Percentiles rank a stretch among this genome's conserved stretches.
Conservation (phyloP, 2,113 vertebrate genomes). For the Phyllostomus discolor region DNA sequence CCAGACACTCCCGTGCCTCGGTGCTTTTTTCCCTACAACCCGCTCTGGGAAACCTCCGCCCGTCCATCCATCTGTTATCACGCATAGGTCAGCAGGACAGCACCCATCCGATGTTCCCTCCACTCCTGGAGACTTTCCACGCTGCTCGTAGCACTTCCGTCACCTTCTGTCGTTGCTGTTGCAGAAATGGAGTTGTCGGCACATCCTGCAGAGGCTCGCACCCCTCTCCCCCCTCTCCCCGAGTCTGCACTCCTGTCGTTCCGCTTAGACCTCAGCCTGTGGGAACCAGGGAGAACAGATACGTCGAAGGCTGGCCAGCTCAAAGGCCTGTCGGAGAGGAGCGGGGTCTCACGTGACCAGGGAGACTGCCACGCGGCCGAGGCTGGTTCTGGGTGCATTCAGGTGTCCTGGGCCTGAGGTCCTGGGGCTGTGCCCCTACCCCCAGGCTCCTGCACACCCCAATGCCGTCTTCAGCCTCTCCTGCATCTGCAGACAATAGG, state of each 20-base stretch:
- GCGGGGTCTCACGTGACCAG: accelerated
- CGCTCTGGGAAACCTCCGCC: neutral
- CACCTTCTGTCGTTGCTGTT: neutral
- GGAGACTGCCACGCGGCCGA: accelerated
- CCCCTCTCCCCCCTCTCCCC: accelerated
- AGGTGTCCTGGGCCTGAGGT: no score
- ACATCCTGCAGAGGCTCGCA: accelerated
- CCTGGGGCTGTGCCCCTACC: accelerated
- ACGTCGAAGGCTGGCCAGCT: accelerated
- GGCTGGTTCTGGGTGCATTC: accelerated
- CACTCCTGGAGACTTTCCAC: no score
- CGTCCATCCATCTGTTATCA: accelerated
- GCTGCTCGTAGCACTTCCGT: neutral
- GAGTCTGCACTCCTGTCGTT: neutral
- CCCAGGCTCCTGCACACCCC: accelerated
- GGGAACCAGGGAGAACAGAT: no score
- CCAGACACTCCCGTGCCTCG: accelerated
- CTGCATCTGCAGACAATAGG: no score
- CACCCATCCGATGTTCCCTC: accelerated
- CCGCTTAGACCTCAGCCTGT: neutral
- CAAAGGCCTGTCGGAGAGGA: neutral
- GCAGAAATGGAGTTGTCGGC: accelerated
- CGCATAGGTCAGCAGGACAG: accelerated
- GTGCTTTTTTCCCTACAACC: accelerated
- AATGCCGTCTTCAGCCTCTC: neutral